Percentiles rank a stretch among this genome's conserved stretches.
phyloP scores from a whole-genome alignment of 2,113 vertebrate genomes.

The Colaptes auratus region DNA sequence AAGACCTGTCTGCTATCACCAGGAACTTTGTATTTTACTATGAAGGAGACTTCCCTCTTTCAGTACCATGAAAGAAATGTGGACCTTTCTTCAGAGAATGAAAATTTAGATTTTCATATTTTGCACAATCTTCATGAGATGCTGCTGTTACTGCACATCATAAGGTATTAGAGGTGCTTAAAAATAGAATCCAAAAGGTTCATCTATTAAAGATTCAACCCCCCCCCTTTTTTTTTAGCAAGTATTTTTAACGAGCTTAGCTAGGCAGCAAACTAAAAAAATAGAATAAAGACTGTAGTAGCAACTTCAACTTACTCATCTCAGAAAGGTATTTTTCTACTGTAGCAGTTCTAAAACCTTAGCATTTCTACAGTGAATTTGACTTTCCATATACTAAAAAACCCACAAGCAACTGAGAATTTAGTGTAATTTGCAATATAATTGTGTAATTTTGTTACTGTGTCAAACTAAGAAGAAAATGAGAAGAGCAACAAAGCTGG shows the following conservation, averaged over 20 bases:
- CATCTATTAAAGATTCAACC: neutral
- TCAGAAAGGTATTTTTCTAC: neutral
- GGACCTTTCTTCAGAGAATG: neutral
- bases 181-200: neutral
- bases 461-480: neutral
- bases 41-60: neutral
- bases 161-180: neutral
- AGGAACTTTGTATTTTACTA: neutral
- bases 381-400: neutral
- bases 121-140: neutral
- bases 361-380: neutral
- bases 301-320: neutral
- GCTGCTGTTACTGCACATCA: neutral
- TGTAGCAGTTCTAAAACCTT: neutral
- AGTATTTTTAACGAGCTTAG: neutral
- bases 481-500: neutral
- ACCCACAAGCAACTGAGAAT: neutral
- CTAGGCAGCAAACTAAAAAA: neutral
- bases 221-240: neutral
- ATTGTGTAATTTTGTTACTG: neutral
- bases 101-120: neutral
- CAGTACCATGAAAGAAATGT: neutral
- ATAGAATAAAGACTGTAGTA: neutral
- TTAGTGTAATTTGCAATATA: neutral
- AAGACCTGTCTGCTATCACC: neutral